A percentile compares a stretch with the other conserved stretches of the same genome.
Evolutionary conservation across 2,797 vertebrate genomes (phyloP).

Genomic region (Halcyon smyrnensis): DNA sequence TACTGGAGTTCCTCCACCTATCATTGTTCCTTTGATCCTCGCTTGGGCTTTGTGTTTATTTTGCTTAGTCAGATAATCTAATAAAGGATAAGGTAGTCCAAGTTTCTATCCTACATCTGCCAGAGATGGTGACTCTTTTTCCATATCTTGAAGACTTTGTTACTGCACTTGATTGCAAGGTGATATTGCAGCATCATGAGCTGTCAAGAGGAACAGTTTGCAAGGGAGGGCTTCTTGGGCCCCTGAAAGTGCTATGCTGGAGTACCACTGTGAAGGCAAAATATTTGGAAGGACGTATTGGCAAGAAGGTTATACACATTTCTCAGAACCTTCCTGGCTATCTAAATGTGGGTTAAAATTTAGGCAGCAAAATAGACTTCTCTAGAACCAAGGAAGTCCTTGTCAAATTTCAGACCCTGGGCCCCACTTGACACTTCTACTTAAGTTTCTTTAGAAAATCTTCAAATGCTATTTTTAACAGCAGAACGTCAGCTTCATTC

Average conservation of each 20-base stretch:
- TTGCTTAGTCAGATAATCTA: neutral
- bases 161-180: neutral
- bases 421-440: neutral
- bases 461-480: neutral
- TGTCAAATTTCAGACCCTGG: conserved; percentile 15
- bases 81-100: neutral
- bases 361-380: neutral
- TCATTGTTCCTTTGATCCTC: conserved; percentile 4
- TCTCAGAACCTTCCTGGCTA: neutral
- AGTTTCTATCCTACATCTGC: neutral
- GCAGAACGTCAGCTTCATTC: neutral
- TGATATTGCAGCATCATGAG: neutral
- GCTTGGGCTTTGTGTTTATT: neutral
- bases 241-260: neutral
- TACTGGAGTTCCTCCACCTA: neutral
- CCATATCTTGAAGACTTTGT: neutral
- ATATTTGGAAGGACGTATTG: neutral
- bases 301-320: neutral
- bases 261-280: neutral
- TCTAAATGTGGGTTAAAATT: neutral
- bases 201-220: neutral
- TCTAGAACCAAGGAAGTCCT: neutral
- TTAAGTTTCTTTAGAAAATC: conserved; percentile 30
- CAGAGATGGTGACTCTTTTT: neutral
- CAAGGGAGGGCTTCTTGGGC: neutral